Evolutionary conservation across 2,113 vertebrate genomes (phyloP).

Genomic region (Takifugu flavidus): DNA sequence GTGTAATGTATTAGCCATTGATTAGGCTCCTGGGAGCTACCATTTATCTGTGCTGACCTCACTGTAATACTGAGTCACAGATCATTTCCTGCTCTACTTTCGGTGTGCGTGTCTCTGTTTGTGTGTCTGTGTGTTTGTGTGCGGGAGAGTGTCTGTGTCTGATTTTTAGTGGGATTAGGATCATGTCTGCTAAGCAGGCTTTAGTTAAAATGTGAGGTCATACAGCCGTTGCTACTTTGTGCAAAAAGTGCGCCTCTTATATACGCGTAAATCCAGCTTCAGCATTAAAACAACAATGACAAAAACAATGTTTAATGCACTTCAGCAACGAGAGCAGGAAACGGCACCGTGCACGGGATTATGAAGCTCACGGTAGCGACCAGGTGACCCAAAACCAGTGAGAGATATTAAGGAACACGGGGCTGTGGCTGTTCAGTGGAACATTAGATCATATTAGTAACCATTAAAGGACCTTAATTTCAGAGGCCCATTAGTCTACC

Average conservation of each 20-base stretch:
- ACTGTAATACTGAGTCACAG: slow-evolving; percentile 50
- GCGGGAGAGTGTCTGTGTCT: slow-evolving; percentile 10
- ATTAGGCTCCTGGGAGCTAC: slow-evolving; percentile 63
- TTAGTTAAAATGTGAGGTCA: slow-evolving; percentile 12
- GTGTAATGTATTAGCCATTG: slow-evolving; percentile 59
- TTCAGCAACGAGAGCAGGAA: too few relatives aligned
- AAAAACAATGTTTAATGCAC: too few relatives aligned
- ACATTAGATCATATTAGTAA: slow-evolving; percentile 1
- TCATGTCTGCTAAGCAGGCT: slow-evolving; percentile 30
- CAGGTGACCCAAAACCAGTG: too few relatives aligned
- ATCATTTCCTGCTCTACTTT: slow-evolving; percentile 64
- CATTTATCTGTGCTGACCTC: slow-evolving; percentile 66
- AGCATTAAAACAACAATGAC: too few relatives aligned
- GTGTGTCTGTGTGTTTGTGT: slow-evolving; percentile 2
- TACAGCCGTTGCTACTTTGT: not conserved
- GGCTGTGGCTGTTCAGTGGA: too few relatives aligned
- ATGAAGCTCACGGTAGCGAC: too few relatives aligned
- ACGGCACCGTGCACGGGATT: too few relatives aligned
- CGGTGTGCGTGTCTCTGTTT: slow-evolving; percentile 42
- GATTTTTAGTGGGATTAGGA: slow-evolving; percentile 27
- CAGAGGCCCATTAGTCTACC: not conserved
- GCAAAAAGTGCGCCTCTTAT: too few relatives aligned
- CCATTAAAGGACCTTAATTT: slow-evolving; percentile 4
- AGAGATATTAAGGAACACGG: too few relatives aligned
- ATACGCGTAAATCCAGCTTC: too few relatives aligned